phyloP scores from a whole-genome alignment of 2,113 vertebrate genomes.

The Neofelis nebulosa region DNA sequence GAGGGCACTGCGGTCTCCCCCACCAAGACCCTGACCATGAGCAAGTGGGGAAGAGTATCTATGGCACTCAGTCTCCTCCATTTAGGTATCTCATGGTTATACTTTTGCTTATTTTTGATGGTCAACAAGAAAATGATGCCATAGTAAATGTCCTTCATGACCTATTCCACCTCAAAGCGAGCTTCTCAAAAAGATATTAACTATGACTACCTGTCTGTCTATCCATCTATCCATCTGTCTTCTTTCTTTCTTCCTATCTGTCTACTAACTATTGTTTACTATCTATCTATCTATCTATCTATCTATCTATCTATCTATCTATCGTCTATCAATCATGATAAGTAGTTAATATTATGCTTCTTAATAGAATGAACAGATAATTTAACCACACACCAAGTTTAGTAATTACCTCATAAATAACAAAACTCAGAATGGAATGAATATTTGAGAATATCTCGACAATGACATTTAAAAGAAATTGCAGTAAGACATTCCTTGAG shows the following conservation, averaged over 20 bases:
- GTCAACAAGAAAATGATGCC: not conserved
- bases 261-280: not conserved
- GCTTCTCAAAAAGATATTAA: not conserved
- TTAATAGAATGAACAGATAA: not conserved
- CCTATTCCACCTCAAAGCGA: not conserved
- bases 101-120: not conserved
- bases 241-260: not conserved
- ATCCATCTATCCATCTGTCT: not conserved
- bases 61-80: not conserved
- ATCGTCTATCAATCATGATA: not conserved
- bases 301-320: not conserved
- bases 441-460: not conserved
- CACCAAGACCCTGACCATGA: not conserved
- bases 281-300: not conserved
- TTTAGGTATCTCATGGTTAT: not conserved
- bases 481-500: slow-evolving; percentile 22
- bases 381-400: not conserved
- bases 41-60: not conserved
- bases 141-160: not conserved
- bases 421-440: not conserved
- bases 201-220: not conserved
- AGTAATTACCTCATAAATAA: not conserved
- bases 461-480: not conserved
- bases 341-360: not conserved
- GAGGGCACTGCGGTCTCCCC: not conserved